Evolutionary conservation across 2,888 invertebrate species (phyloP).

Genomic region (Lamellibrachia columna): DNA sequence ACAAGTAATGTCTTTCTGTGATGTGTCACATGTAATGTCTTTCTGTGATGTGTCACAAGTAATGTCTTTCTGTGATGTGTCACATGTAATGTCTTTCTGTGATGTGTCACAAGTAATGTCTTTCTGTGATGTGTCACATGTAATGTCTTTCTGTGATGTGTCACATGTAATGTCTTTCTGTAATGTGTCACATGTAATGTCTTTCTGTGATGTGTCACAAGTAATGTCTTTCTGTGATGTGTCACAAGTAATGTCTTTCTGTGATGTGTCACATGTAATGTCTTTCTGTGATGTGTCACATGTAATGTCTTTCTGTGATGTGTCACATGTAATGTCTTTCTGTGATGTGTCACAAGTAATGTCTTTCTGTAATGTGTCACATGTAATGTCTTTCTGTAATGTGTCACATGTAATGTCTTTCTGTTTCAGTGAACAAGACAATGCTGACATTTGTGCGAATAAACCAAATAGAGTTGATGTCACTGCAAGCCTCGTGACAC

Average conservation of each 20-base stretch:
- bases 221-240: no score
- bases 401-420: background rate
- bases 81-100: background rate
- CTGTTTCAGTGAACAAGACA: conserved; percentile 8
- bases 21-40: background rate
- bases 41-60: background rate
- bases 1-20: no score
- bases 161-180: no score
- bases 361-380: background rate
- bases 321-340: no score
- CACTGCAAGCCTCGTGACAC: background rate
- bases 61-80: background rate
- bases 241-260: no score
- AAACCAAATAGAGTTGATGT: background rate
- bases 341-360: background rate
- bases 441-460: conserved; percentile 5
- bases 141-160: background rate
- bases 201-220: no score
- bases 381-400: no score
- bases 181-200: background rate
- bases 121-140: background rate
- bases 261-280: background rate
- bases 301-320: no score
- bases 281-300: no score
- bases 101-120: no score